Evolutionary conservation across 2,888 invertebrate species (phyloP).

Genomic region (Frankliniella fusca): DNA sequence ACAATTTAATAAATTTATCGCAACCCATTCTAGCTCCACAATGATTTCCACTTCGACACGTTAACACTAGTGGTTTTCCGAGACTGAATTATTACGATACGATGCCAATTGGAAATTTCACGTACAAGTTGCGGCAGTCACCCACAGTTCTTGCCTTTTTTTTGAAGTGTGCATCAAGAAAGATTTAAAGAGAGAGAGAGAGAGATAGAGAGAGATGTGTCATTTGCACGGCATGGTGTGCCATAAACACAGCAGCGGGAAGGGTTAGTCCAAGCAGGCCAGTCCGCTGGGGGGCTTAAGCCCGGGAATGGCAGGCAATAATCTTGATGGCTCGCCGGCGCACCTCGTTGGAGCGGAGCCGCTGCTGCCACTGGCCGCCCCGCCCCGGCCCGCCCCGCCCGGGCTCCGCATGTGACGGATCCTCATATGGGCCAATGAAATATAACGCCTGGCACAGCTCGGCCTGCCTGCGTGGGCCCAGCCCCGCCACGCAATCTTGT

Average conservation of each 20-base stretch:
- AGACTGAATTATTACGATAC: no score
- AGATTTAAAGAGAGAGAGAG: background rate
- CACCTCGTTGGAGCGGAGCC: background rate
- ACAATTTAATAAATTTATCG: no score
- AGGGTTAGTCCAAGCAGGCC: background rate
- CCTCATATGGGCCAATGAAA: conserved; percentile 22
- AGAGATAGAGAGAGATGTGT: background rate
- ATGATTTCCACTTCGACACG: no score
- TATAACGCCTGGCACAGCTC: background rate
- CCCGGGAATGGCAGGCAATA: conserved; percentile 3
- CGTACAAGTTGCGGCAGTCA: no score
- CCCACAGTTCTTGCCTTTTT: no score
- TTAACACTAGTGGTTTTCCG: no score
- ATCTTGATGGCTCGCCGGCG: background rate
- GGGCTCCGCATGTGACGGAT: background rate
- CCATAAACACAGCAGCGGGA: background rate
- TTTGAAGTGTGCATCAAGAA: background rate
- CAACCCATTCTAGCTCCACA: no score
- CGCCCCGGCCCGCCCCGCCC: background rate
- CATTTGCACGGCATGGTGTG: background rate
- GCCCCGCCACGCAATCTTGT: conserved; percentile 12
- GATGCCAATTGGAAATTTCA: no score
- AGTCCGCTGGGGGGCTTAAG: background rate
- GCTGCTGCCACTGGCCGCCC: background rate
- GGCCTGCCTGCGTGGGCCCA: background rate